phyloP scores from a whole-genome alignment of 2,888 invertebrate genomes.

The Molanna angustata region DNA sequence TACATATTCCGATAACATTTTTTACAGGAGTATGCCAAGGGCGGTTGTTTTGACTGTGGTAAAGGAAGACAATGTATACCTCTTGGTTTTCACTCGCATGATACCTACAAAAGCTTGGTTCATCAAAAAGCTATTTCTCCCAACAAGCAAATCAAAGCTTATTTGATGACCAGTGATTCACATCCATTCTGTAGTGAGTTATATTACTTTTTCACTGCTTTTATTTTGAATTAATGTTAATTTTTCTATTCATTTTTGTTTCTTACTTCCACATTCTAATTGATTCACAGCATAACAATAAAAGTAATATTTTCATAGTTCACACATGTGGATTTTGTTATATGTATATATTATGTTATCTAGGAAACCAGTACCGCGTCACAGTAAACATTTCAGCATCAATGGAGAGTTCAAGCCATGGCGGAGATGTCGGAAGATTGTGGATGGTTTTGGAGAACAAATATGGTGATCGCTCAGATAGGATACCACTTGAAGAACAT shows the following conservation, averaged over 20 bases:
- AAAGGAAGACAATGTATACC: conserved; percentile 64
- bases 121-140: conserved; percentile 47
- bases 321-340: too few species aligned
- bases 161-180: conserved; percentile 66
- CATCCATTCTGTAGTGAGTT: conserved; percentile 76
- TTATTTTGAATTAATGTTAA: too few species aligned
- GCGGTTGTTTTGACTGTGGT: conserved; percentile 69
- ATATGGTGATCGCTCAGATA: conserved; percentile 58
- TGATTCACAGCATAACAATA: too few species aligned
- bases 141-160: conserved; percentile 59
- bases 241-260: too few species aligned
- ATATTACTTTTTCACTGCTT: conserved; percentile 15
- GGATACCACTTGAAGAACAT: conserved; percentile 55
- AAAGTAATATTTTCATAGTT: too few species aligned
- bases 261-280: too few species aligned
- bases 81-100: conserved; percentile 63
- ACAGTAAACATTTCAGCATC: conserved; percentile 71
- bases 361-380: conserved; percentile 78
- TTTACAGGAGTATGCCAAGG: conserved; percentile 62
- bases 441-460: conserved; percentile 64
- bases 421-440: conserved; percentile 76
- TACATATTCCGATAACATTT: too few species aligned
- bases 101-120: conserved; percentile 53
- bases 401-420: conserved; percentile 66
- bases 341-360: too few species aligned